A percentile compares a stretch with the other conserved stretches of the same genome.
Evolutionary conservation across 2,888 invertebrate species (phyloP).

Genomic region (Ormyrus rosae): DNA sequence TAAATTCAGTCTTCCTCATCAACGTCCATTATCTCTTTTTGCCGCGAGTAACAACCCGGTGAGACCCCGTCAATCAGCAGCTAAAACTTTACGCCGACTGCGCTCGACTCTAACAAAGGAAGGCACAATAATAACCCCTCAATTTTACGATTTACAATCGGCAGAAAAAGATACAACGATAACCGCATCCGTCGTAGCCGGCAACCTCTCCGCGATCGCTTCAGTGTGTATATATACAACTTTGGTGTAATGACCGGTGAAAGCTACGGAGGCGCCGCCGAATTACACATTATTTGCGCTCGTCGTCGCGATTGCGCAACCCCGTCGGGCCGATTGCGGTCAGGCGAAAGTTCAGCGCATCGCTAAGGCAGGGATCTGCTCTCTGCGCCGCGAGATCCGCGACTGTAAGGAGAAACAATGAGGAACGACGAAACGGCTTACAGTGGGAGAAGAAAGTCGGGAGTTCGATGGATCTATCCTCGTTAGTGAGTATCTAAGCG

Average conservation of each 20-base stretch:
- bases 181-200: too few relatives aligned
- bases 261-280: constrained; percentile 27
- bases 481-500: constrained; percentile 12
- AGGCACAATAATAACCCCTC: too few relatives aligned
- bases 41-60: too few relatives aligned
- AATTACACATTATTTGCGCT: constrained; percentile 24
- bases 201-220: neutral
- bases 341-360: constrained; percentile 45
- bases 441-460: constrained; percentile 10
- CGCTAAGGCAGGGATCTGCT: constrained; percentile 39
- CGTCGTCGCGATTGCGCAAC: constrained; percentile 12
- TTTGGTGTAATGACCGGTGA: constrained; percentile 35
- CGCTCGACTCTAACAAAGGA: too few relatives aligned
- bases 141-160: too few relatives aligned
- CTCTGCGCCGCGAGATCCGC: neutral
- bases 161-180: too few relatives aligned
- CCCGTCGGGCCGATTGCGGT: constrained; percentile 32
- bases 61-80: too few relatives aligned
- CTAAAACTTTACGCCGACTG: too few relatives aligned
- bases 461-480: neutral
- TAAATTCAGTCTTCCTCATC: too few relatives aligned
- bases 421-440: neutral
- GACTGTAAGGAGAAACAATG: constrained; percentile 13
- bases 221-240: neutral
- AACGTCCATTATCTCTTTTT: too few relatives aligned